Conservation (phyloP, 2,113 vertebrate genomes). For the Aegotheles bennettii region DNA sequence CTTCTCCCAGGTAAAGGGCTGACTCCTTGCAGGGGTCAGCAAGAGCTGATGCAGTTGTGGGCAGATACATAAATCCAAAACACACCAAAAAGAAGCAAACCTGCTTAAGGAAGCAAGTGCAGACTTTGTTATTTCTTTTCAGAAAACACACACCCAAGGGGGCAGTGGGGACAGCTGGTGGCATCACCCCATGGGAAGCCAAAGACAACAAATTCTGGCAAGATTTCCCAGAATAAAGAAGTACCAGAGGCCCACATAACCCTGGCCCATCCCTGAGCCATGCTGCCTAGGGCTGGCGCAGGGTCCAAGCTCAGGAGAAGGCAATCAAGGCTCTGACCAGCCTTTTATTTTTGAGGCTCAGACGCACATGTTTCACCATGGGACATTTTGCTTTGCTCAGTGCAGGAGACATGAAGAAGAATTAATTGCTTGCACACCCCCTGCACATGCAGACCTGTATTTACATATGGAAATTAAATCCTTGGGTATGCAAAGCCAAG, state of each 20-base stretch:
- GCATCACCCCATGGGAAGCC: neutral
- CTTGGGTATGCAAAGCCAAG: conserved; percentile 9
- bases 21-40: neutral
- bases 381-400: neutral
- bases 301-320: neutral
- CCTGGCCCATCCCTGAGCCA: neutral
- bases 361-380: neutral
- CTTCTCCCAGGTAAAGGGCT: neutral
- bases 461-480: conserved; percentile 43
- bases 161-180: neutral
- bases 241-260: neutral
- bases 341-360: neutral
- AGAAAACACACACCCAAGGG: neutral
- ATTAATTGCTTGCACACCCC: neutral
- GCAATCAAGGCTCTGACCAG: neutral
- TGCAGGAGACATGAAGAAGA: neutral
- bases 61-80: rapidly evolving
- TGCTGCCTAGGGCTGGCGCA: neutral
- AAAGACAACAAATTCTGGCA: neutral
- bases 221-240: neutral
- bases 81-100: rapidly evolving
- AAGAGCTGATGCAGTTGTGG: neutral
- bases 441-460: neutral
- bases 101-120: rapidly evolving
- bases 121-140: neutral